phyloP scores from a whole-genome alignment of 2,797 vertebrate genomes.

The Sebastes miniatus region DNA sequence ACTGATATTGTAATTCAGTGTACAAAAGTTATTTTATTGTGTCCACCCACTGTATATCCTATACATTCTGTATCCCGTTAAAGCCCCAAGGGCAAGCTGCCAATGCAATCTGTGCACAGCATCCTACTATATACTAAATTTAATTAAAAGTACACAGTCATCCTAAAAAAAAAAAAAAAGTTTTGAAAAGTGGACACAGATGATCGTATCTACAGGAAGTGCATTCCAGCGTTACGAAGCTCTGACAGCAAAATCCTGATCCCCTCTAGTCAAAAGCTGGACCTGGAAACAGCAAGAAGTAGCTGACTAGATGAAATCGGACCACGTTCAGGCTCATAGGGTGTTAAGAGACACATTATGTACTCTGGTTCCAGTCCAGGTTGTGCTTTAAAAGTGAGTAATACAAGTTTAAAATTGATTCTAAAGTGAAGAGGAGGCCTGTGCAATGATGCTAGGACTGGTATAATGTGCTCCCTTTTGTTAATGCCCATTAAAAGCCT shows the following conservation, averaged over 20 bases:
- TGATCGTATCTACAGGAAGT: too few relatives aligned
- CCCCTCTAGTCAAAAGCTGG: not conserved
- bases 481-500: not conserved
- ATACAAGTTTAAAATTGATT: not conserved
- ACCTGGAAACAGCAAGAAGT: not conserved
- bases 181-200: too few relatives aligned
- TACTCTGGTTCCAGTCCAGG: not conserved
- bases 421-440: not conserved
- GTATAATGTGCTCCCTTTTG: not conserved
- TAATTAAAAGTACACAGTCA: not conserved
- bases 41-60: not conserved
- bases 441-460: not conserved
- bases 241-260: not conserved
- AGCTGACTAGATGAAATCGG: not conserved
- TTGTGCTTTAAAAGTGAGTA: not conserved
- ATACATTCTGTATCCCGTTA: constrained; percentile 11
- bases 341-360: not conserved
- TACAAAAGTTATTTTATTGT: not conserved
- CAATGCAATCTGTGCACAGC: constrained; percentile 7
- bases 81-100: not conserved
- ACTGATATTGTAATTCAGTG: not conserved
- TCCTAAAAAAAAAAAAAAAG: too few relatives aligned
- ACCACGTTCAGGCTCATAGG: not conserved
- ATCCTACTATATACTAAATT: not conserved
- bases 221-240: not conserved